Evolutionary conservation across 2,888 invertebrate species (phyloP).

Genomic region (Macrosiphum euphorbiae): DNA sequence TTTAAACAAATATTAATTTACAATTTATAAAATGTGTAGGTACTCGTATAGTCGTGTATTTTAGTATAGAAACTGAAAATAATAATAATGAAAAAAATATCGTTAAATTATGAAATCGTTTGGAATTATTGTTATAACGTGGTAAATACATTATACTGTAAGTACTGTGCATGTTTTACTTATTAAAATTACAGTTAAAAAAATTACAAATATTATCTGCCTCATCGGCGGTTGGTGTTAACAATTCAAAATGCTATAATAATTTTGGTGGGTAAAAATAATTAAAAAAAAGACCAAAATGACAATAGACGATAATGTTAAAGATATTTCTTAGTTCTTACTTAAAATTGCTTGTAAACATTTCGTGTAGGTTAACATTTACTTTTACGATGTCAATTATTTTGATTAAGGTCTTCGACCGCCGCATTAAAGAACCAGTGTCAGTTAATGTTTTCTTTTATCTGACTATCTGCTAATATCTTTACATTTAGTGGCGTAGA

Average conservation of each 20-base stretch:
- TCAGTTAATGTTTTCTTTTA: constrained; percentile 24
- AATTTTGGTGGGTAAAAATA: not conserved
- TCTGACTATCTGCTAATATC: not conserved
- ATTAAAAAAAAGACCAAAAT: not conserved
- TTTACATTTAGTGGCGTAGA: not conserved
- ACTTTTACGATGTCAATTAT: constrained; percentile 55
- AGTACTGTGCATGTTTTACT: not conserved
- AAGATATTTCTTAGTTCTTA: not conserved
- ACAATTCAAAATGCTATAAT: not conserved
- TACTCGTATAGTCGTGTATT: not conserved
- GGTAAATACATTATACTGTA: not conserved
- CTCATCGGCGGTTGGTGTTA: not conserved
- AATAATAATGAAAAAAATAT: not conserved
- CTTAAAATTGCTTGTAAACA: not conserved
- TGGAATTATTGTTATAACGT: not conserved
- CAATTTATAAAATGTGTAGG: not conserved
- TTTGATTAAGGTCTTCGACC: constrained; percentile 10
- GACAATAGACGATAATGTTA: not conserved
- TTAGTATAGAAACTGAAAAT: not conserved
- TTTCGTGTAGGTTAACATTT: constrained; percentile 8
- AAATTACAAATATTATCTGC: not conserved
- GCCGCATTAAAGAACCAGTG: constrained; percentile 16
- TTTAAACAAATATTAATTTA: not conserved
- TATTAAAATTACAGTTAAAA: not conserved
- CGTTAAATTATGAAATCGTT: not conserved